Conservation (phyloP, 2,113 vertebrate genomes). For the Panthera leo region DNA sequence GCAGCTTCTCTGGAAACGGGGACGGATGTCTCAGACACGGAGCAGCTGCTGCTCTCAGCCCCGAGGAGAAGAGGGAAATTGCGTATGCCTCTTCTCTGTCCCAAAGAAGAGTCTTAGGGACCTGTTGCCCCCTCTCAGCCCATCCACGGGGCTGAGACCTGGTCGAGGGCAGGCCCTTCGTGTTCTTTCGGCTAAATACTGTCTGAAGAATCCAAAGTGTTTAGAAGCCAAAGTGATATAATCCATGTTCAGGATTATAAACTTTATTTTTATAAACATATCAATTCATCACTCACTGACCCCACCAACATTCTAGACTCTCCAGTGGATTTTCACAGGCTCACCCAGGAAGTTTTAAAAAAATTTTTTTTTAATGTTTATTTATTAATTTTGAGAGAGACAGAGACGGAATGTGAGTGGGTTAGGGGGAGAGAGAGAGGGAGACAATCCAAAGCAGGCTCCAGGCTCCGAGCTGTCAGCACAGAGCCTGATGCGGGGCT, state of each 20-base stretch:
- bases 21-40: background rate
- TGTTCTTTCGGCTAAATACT: background rate
- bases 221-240: background rate
- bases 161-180: background rate
- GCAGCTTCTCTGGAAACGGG: conserved; percentile 15
- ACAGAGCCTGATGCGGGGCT: no score
- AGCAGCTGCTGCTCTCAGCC: background rate
- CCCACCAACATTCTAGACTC: background rate
- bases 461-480: no score
- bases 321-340: background rate
- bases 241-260: background rate
- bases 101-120: background rate
- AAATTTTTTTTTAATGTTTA: no score
- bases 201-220: background rate
- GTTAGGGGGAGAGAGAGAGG: no score
- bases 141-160: background rate
- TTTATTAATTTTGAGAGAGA: no score
- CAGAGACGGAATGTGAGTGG: no score
- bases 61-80: background rate
- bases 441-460: no score
- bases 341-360: no score
- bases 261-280: background rate
- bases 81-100: background rate
- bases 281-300: background rate
- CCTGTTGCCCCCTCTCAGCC: background rate